Base-by-base conservation (phyloP, 2,888 invertebrate species). In the Adela reaumurella region DNA sequence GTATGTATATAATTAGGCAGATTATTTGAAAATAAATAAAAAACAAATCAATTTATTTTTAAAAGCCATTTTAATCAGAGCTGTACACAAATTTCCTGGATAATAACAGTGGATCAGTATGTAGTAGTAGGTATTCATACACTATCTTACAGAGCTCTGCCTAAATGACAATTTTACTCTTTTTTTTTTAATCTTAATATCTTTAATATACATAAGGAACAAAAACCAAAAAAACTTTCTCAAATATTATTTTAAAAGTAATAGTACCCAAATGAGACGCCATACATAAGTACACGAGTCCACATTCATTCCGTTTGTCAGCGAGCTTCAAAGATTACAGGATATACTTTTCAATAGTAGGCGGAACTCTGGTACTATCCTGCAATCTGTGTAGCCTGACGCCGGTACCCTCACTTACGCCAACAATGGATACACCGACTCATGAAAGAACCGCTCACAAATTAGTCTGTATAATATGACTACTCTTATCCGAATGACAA, bases 201-300 rank as follows among this genome's bases (percentile, higher is more conserved):
- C 68, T 65, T 70, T 63, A 65, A 70, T 74, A 78, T 70, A 78
- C 69, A 72, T 72, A 74, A 79, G 79, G 79, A 79, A 79, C 79
- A 80, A 80, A 73, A 78, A 71, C 77, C 72, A 73, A 77, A 69
- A 70, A 65, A n/a, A 65, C 67, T 63, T 62, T 49, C 45, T 47
- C 49, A 43, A 66, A 63, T 41, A 44, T n/a, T n/a, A 28, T 67
- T 68, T 66, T 68, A 67, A 62, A 69, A 68, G 67, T 66, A 65
- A 67, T 70, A 74, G 74, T 74, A 74, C 73, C 74, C 74, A 65
- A 67, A 56, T 56, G 63, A 64, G 65, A 64, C 63, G 64, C 65
- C 66, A 64, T 76, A 76, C 66, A 64, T 76, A 76, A 74, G 74
- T 76, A 74, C 73, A 71, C 63, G 57, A 59, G 58, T 58, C 60